phyloP scores from a whole-genome alignment of 35 echinoderm and acorn worm species.

The Lytechinus pictus region DNA sequence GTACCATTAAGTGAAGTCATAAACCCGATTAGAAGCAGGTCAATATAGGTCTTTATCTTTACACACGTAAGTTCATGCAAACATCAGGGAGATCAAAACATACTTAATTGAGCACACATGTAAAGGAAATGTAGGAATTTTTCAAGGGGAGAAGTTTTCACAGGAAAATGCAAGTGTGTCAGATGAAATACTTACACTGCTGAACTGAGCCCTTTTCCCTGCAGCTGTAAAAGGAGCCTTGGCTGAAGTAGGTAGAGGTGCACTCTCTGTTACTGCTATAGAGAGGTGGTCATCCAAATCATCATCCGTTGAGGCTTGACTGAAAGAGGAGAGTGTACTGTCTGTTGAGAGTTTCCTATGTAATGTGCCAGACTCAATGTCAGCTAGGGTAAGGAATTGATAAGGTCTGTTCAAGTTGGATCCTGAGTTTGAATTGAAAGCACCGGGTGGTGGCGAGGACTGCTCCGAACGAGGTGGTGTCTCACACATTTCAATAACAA shows the following conservation, averaged over 20 bases:
- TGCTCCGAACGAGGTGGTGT: background rate
- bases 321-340: constrained; percentile 53
- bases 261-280: background rate
- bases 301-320: constrained; percentile 51
- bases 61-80: background rate
- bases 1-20: background rate
- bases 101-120: background rate
- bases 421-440: constrained; percentile 54
- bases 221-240: constrained; percentile 39
- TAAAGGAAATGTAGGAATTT: background rate
- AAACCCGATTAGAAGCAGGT: background rate
- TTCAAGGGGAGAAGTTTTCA: background rate
- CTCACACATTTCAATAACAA: constrained; percentile 48
- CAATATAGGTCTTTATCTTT: background rate
- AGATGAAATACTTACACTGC: constrained; percentile 36
- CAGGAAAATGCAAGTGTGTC: background rate
- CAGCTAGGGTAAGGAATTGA: constrained; percentile 51
- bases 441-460: constrained; percentile 20
- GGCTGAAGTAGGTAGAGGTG: background rate
- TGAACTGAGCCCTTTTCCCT: constrained; percentile 43
- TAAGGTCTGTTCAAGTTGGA: background rate
- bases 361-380: constrained; percentile 28
- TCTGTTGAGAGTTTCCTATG: constrained; percentile 55
- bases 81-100: background rate
- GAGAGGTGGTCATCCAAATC: constrained; percentile 23